phyloP scores from a whole-genome alignment of 2,888 invertebrate genomes.

The Adelognathus sp. region DNA sequence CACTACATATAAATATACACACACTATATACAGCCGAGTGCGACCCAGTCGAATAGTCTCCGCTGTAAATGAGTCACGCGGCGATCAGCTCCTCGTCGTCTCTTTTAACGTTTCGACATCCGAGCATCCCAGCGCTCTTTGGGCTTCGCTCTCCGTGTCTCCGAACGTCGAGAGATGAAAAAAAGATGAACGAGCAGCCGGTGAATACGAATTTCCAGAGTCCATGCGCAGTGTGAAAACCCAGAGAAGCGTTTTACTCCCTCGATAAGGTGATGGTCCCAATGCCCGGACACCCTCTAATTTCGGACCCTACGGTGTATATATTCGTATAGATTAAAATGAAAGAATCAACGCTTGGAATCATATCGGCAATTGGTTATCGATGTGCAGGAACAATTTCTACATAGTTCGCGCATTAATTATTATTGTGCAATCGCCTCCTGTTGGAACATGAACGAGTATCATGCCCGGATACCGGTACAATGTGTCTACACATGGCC shows the following conservation, averaged over 20 bases:
- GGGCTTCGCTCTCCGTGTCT: not conserved
- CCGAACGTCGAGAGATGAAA: not conserved
- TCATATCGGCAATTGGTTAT: too few relatives aligned
- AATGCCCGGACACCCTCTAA: too few relatives aligned
- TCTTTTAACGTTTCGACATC: conserved; percentile 18
- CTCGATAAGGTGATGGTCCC: too few relatives aligned
- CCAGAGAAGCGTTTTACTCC: not conserved
- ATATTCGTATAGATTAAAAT: too few relatives aligned
- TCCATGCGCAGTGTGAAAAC: not conserved
- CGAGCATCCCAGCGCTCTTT: not conserved
- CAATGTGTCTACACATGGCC: too few relatives aligned
- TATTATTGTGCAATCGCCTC: too few relatives aligned
- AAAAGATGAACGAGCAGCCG: not conserved
- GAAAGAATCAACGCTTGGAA: too few relatives aligned
- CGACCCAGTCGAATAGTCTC: not conserved
- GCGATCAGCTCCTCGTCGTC: not conserved
- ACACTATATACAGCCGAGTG: not conserved
- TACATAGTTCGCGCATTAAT: too few relatives aligned
- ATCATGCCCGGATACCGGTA: too few relatives aligned
- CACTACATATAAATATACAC: not conserved
- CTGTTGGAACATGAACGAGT: too few relatives aligned
- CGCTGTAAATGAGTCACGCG: conserved; percentile 28
- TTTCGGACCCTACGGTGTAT: too few relatives aligned
- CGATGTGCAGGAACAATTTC: too few relatives aligned
- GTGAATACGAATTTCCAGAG: not conserved